Conservation (phyloP, 64 coral and sea anemone genomes). For the Catalaphyllia jardinei region DNA sequence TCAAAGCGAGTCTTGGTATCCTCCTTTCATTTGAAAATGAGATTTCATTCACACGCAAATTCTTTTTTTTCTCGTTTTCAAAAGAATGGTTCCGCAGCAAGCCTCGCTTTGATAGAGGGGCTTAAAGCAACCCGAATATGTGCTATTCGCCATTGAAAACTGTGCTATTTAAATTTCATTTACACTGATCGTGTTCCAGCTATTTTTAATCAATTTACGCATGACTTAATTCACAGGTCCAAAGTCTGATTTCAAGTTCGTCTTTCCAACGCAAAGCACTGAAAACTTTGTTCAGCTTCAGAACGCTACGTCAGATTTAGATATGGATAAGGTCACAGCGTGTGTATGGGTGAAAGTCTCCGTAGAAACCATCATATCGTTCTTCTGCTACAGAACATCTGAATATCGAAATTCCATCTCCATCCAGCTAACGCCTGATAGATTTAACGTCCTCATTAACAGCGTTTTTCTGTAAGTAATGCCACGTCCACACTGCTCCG, state of each 20-base stretch:
- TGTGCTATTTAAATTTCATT: too few relatives aligned
- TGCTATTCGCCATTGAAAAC: too few relatives aligned
- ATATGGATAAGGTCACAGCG: not conserved
- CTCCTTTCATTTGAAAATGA: too few relatives aligned
- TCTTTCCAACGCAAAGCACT: not conserved
- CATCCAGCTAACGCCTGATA: not conserved
- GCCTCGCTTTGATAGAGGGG: too few relatives aligned
- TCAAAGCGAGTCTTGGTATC: too few relatives aligned
- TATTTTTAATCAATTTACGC: not conserved
- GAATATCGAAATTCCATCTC: not conserved
- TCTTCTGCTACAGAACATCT: not conserved
- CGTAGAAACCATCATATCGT: not conserved
- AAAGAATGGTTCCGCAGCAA: too few relatives aligned
- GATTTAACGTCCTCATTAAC: not conserved
- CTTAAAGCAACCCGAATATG: too few relatives aligned
- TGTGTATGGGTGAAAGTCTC: not conserved
- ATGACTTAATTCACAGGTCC: not conserved
- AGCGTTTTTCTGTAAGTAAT: not conserved
- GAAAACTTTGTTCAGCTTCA: not conserved
- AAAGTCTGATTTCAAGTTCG: conserved; percentile 1
- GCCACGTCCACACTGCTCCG: too few relatives aligned
- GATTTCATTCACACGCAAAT: too few relatives aligned
- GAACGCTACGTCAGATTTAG: not conserved
- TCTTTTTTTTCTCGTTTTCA: too few relatives aligned
- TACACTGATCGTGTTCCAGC: too few relatives aligned